Conservation (phyloP, 2,797 vertebrate genomes). For the Pangasius djambal region DNA sequence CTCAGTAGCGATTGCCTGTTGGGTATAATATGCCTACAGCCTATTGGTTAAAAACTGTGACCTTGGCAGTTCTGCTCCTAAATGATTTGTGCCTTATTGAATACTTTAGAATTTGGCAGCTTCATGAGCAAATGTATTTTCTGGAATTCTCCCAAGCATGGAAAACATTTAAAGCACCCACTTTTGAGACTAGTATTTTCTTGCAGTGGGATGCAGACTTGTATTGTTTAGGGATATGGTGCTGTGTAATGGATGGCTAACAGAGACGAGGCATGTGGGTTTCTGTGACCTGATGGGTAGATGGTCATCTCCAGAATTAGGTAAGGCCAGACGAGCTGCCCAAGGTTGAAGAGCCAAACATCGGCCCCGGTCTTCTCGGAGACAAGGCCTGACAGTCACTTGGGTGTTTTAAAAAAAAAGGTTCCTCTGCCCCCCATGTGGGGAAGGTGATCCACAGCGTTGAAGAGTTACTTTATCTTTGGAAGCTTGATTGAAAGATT, state of each 20-base stretch:
- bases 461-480: neutral
- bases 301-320: slow-evolving; percentile 22
- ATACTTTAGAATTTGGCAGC: neutral
- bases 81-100: neutral
- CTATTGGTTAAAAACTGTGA: neutral
- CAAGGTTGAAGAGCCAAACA: neutral
- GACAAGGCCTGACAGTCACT: slow-evolving; percentile 36
- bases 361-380: neutral
- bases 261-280: neutral
- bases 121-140: neutral
- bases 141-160: neutral
- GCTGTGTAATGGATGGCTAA: neutral
- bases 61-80: neutral
- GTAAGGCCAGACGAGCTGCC: neutral
- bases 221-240: neutral
- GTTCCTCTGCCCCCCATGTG: neutral
- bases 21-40: too few species aligned
- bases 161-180: neutral
- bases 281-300: slow-evolving; percentile 8
- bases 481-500: neutral
- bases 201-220: too few species aligned
- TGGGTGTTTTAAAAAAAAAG: slow-evolving; percentile 21
- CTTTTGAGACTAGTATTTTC: neutral
- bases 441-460: neutral
- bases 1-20: neutral